Evolutionary conservation across 2,113 vertebrate species (phyloP).

Genomic region (Microcebus jonahi): DNA sequence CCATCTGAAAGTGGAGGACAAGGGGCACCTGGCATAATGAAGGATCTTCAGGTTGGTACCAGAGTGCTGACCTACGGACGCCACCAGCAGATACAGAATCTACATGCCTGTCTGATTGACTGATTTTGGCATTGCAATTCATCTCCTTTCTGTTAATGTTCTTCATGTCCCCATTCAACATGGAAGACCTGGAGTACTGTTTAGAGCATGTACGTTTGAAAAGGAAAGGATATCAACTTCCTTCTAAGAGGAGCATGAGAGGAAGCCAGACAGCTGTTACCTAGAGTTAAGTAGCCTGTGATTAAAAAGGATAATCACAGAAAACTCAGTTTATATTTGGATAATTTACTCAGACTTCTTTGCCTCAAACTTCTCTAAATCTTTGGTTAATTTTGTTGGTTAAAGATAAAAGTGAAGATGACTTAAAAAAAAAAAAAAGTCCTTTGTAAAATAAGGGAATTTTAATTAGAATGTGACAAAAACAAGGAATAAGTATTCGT

Average conservation of each 20-base stretch:
- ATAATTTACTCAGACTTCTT: slow-evolving; percentile 38
- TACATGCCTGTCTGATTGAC: no score
- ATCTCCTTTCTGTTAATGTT: background rate
- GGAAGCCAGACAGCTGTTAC: slow-evolving; percentile 51
- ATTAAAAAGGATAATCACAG: slow-evolving; percentile 14
- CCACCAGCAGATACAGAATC: background rate
- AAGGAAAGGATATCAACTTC: slow-evolving; percentile 74
- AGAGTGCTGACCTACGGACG: no score
- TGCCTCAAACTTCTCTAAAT: slow-evolving; percentile 47
- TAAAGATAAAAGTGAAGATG: background rate
- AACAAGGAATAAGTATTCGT: background rate
- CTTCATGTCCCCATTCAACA: background rate
- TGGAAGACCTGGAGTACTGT: background rate
- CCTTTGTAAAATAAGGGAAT: background rate
- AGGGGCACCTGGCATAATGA: no score
- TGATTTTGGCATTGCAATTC: background rate
- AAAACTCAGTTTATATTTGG: background rate
- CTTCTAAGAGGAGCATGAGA: slow-evolving; percentile 53
- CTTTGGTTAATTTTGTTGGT: slow-evolving; percentile 34
- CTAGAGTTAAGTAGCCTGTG: background rate
- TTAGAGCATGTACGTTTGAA: slow-evolving; percentile 51
- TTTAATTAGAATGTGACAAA: background rate
- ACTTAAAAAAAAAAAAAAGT: background rate
- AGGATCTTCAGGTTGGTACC: background rate
- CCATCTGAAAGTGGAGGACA: no score